Evolutionary conservation across 64 coral and sea anemone species (phyloP).

Genomic region (Pachyseris speciosa): DNA sequence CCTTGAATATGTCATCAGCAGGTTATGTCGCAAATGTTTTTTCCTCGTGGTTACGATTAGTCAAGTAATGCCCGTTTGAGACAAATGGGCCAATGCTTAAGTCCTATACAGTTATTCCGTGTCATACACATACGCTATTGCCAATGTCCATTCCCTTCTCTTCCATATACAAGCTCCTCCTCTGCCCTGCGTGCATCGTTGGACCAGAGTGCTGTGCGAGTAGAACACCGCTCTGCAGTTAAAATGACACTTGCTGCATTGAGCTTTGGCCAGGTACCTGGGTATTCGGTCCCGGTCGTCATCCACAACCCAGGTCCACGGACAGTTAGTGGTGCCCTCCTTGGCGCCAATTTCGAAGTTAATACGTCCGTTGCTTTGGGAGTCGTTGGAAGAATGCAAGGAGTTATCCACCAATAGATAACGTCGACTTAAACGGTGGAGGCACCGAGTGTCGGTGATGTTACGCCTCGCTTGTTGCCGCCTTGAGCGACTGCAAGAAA

Average conservation of each 20-base stretch:
- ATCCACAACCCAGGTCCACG: slow-evolving; percentile 7
- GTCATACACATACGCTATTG: slow-evolving; percentile 23
- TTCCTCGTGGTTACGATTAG: too few species aligned
- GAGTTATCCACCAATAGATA: slow-evolving; percentile 7
- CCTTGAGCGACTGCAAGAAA: background rate
- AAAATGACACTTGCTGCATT: background rate
- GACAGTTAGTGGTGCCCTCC: background rate
- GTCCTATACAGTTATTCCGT: too few species aligned
- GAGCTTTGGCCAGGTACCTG: slow-evolving; percentile 9
- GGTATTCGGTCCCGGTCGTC: background rate
- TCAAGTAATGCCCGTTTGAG: too few species aligned
- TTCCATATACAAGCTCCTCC: background rate
- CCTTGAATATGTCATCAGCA: too few species aligned
- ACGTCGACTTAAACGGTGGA: background rate
- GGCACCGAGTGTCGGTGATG: background rate
- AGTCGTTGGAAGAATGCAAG: background rate
- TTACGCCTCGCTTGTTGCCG: background rate
- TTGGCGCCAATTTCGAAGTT: background rate
- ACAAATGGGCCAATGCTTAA: too few species aligned
- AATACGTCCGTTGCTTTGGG: background rate
- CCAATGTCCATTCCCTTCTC: background rate
- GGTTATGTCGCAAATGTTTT: too few species aligned
- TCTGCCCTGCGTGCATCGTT: slow-evolving; percentile 22
- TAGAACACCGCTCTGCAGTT: background rate
- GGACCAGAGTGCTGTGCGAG: slow-evolving; percentile 4